phyloP scores from a whole-genome alignment of 1,140 invertebrate genomes.

The Nasonia giraulti region DNA sequence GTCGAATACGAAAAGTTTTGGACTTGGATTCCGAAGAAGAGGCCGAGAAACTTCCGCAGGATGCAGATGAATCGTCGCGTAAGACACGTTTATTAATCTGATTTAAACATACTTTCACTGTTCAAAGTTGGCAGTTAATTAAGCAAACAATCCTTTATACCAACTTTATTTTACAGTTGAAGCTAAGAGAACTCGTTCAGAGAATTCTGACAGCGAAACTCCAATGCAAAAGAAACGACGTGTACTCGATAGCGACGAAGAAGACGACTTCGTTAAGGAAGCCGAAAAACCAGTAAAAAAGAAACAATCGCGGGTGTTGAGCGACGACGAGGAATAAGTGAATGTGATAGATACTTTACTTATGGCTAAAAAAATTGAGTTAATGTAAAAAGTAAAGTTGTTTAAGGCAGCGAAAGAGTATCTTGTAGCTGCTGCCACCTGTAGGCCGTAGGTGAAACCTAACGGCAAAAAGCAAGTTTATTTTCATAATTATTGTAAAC shows the following conservation, averaged over 20 bases:
- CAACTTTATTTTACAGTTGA: constrained; percentile 41
- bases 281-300: constrained; percentile 47
- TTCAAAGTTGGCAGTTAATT: background rate
- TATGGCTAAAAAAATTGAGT: background rate
- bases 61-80: constrained; percentile 27
- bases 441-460: background rate
- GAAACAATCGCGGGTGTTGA: constrained; percentile 57
- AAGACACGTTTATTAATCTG: constrained; percentile 30
- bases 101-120: constrained; percentile 23
- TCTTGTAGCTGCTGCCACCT: constrained; percentile 43
- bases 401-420: background rate
- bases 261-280: constrained; percentile 51
- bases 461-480: background rate
- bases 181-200: constrained; percentile 57
- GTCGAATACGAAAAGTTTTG: constrained; percentile 50
- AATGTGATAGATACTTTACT: background rate
- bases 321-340: constrained; percentile 65
- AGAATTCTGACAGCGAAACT: constrained; percentile 60
- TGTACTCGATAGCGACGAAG: constrained; percentile 67
- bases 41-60: constrained; percentile 28
- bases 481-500: background rate
- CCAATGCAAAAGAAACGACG: constrained; percentile 65
- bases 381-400: background rate
- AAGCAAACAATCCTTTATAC: background rate
- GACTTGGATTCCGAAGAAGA: constrained; percentile 58